Evolutionary conservation across 2,113 vertebrate genomes (phyloP).

Genomic region (Macrotus californicus): DNA sequence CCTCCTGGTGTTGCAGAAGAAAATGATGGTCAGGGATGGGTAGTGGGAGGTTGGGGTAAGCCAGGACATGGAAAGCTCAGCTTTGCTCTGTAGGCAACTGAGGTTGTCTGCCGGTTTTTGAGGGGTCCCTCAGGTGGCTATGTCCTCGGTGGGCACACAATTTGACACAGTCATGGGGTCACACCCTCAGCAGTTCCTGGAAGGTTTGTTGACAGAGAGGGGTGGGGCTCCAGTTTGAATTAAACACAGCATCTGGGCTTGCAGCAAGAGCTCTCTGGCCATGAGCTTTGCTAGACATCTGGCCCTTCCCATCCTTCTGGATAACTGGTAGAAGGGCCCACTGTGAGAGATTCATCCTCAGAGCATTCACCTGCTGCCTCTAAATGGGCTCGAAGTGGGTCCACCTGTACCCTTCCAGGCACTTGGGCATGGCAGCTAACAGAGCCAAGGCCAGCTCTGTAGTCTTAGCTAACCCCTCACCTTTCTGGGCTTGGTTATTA

Average conservation of each 20-base stretch:
- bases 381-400: neutral
- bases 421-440: accelerated
- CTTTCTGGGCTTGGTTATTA: neutral
- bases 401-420: neutral
- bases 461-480: neutral
- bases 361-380: neutral
- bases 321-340: neutral
- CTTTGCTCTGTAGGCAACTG: neutral
- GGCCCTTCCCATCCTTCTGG: neutral
- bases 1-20: neutral
- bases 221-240: neutral
- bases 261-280: neutral
- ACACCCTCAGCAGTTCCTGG: neutral
- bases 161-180: neutral
- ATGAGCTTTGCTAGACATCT: neutral
- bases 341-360: neutral
- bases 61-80: neutral
- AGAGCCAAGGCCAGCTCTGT: neutral
- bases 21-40: neutral
- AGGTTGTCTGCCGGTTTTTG: neutral
- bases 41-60: neutral
- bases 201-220: neutral
- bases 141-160: neutral
- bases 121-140: neutral
- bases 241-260: neutral